Base-by-base conservation (phyloP, 1,140 invertebrate species). In the Calliopsis andreniformis region DNA sequence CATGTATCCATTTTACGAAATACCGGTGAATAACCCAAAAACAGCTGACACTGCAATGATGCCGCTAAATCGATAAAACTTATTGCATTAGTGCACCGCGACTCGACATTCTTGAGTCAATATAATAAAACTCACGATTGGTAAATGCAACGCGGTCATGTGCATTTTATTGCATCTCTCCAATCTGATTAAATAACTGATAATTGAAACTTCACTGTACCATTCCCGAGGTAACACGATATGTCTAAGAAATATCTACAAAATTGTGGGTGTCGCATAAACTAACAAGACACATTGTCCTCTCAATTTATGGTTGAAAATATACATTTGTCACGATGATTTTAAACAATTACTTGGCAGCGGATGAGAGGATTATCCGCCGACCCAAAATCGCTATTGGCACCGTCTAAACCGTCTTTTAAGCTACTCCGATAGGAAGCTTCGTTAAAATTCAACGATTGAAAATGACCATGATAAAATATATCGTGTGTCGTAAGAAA, bases 21-120 rank as follows among this genome's bases (percentile, higher is more conserved):
- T 18, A 10, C 28, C 49, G 72, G 72, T 59, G 63, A 69, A 75
- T 39, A 42, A 76, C 72, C 64, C 18, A 47, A 68, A 67, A 68
- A 58, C 43, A 59, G 73, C 55, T 69, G 73, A 76, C 73, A 35
- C 4, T 30, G 47, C 10, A 39, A 39, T 39, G 3, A 47, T 66
- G 12, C 12, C 42, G 6, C 30, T 30, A 28, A 58, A 69, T 76
- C 73, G 73, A 59, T 69, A 59, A 49, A 59, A 25, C 66, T 51
- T 55, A 73, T 73, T 67, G 51, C 23, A 45, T 68, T 64, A 72
- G 32, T 12, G 4, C 2, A 30, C 20, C 10, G 8, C 20, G 14
- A 68, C 20, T 16, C 47, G 10, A 30, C 53, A 35, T 56, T 61
- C 32, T 67, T 43, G 1, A 39, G 1, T 14, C 43, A 63, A 53